Evolutionary conservation across 1,140 invertebrate species (phyloP), one percentile per base, ranked within the genome.

Genomic region (Centruroides vittatus): DNA sequence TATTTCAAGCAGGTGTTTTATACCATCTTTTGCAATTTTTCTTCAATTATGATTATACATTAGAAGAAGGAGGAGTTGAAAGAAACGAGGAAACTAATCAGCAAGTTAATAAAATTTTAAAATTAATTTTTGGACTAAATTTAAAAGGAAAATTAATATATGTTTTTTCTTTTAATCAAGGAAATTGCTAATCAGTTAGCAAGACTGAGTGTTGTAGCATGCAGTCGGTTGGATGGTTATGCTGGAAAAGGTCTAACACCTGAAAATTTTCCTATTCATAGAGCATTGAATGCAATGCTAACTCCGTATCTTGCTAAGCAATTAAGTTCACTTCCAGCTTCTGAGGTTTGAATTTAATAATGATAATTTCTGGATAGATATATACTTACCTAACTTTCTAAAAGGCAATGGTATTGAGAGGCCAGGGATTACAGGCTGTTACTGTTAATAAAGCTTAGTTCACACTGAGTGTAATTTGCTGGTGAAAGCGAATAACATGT

Each of bases 21-120:
- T 98, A 92, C 88, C 91, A 95, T 70, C 74, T 99, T 36, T 73
- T 99, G 56, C 79, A 88, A 0, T 89, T 89, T 68, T 84, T 93
- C 70, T 96, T 99, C 73, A 85, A 86, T 53, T 99, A 98, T 72
- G 97, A 99, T 77, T 99, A 89, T 73, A 99, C 97, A 0, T 77
- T 99, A 60, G 90, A 97, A 60, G 96, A 99, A 77, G 90, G 93
- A 59, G 95, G 94, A 1, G 88, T 98, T 12, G 86, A 93, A 71
- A 79, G 85, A 61, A 83, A 80, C 66, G 84, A 88, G 71, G 84
- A 88, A 46, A 82, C 85, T 5, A 98, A 96, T 73, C 81, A 86
- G 72, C 86, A 88, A 79, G 83, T 84, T 66, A 69, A 36, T 36
- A 23, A 34, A 53, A 36, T 36, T 53, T 6, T 53, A 1, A 51